These are phyloP conservation scores for Brachionus asplanchnoidis DNA, from an alignment of 1,140 invertebrate species.

Conservation along the genomic window DNA sequence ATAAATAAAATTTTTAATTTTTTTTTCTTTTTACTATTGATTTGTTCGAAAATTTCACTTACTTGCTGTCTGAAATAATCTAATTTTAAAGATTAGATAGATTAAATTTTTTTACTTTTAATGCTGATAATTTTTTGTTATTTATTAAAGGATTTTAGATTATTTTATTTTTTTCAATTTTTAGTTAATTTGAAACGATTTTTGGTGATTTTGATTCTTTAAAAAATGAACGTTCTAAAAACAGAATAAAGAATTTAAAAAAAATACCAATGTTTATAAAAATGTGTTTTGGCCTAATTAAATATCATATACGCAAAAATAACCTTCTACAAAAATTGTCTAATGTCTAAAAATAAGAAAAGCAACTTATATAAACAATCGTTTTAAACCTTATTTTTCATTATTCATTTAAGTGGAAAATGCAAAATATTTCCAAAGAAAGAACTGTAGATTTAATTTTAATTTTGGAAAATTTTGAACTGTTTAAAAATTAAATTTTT, in stretches of 20 bases:
- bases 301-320: background rate
- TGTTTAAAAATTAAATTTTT: background rate
- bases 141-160: background rate
- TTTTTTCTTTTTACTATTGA: no score
- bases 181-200: background rate
- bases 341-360: background rate
- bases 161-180: background rate
- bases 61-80: no score
- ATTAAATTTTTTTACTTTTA: no score
- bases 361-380: background rate
- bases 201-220: background rate
- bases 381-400: background rate
- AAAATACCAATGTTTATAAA: background rate
- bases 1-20: no score
- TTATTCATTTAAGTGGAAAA: background rate
- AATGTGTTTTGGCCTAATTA: background rate
- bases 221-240: background rate
- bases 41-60: no score
- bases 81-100: no score
- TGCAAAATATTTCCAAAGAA: slow-evolving; percentile 27
- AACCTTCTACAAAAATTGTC: background rate
- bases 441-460: background rate
- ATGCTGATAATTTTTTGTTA: no score
- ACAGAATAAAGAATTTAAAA: background rate
- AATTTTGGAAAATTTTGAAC: background rate